phyloP scores from a whole-genome alignment of 2,797 vertebrate species.

The Macropodus opercularis region DNA sequence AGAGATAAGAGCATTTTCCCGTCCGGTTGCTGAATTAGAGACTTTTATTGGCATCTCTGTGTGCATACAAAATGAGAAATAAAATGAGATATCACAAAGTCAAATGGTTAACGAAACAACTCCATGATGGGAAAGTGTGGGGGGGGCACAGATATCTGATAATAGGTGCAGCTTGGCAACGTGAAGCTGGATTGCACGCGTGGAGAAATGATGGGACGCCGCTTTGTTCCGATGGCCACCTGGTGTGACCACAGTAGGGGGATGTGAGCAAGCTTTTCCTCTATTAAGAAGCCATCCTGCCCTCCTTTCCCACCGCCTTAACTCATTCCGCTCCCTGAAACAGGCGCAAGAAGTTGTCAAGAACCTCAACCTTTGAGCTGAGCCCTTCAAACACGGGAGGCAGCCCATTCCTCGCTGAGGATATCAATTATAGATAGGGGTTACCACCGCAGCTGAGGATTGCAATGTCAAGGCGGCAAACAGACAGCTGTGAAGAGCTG shows the following conservation, averaged over 20 bases:
- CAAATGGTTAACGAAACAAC: slow-evolving; percentile 11
- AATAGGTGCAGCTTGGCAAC: slow-evolving; percentile 31
- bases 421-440: slow-evolving; percentile 99
- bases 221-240: slow-evolving; percentile 61
- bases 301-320: slow-evolving; percentile 44
- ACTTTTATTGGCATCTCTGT: slow-evolving; percentile 73
- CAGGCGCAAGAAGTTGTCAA: slow-evolving; percentile 95
- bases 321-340: slow-evolving; percentile 72
- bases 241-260: slow-evolving; percentile 63
- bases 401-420: slow-evolving; percentile 94
- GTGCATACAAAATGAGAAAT: slow-evolving; percentile 72
- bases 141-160: slow-evolving; percentile 40
- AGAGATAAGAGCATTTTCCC: slow-evolving; percentile 81
- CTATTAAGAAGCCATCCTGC: slow-evolving; percentile 28
- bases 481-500: slow-evolving; percentile 97
- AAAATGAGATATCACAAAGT: slow-evolving; percentile 68
- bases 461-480: slow-evolving; percentile 92
- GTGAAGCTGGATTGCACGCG: slow-evolving; percentile 5
- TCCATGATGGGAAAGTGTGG: slow-evolving; percentile 40
- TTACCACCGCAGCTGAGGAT: slow-evolving; percentile 91
- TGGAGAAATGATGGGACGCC: slow-evolving; percentile 40
- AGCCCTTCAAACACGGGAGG: slow-evolving; percentile 94
- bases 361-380: slow-evolving; percentile 96
- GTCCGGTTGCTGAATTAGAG: slow-evolving; percentile 77
- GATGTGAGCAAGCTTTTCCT: slow-evolving; percentile 66